Percentiles rank a stretch among this genome's conserved stretches.
These are phyloP conservation scores for Mormyrus lacerda DNA, from an alignment of 2,113 vertebrate species.

Conservation along the genomic window DNA sequence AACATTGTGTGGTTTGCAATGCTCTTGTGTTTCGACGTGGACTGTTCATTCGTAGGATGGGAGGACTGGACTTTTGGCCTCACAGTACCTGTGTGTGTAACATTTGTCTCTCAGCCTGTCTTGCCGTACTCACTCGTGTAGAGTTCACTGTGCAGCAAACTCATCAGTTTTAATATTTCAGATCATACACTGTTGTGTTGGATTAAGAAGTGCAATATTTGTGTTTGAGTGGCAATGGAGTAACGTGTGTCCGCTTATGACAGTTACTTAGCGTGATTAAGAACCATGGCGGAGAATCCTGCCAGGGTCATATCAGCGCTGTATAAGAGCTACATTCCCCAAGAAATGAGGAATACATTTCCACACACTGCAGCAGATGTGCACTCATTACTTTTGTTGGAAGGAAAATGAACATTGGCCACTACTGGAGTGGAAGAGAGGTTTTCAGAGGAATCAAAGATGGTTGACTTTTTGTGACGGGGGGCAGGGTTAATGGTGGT, in stretches of 20 bases:
- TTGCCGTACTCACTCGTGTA: neutral
- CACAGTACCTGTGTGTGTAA: neutral
- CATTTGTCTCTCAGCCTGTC: neutral
- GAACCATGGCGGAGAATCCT: neutral
- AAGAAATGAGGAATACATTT: neutral
- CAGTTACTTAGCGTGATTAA: neutral
- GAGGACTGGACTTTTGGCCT: neutral
- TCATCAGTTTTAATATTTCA: neutral
- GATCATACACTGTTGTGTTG: neutral
- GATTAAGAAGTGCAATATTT: conserved; percentile 23
- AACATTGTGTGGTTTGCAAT: neutral
- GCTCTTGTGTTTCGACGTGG: neutral
- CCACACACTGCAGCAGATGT: neutral
- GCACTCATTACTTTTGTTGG: neutral
- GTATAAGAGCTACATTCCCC: neutral
- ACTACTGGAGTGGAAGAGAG: neutral
- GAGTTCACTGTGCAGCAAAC: neutral
- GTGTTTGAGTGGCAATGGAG: neutral
- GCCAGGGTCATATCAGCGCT: neutral
- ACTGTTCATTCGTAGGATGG: neutral
- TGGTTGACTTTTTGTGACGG: neutral
- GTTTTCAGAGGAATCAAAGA: neutral
- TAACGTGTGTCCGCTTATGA: neutral
- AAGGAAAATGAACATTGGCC: neutral
- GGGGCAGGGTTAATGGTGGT: neutral